A percentile compares a stretch with the other conserved stretches of the same genome.
Evolutionary conservation across 2,888 invertebrate genomes (phyloP).

Genomic region (Maniola hyperantus): DNA sequence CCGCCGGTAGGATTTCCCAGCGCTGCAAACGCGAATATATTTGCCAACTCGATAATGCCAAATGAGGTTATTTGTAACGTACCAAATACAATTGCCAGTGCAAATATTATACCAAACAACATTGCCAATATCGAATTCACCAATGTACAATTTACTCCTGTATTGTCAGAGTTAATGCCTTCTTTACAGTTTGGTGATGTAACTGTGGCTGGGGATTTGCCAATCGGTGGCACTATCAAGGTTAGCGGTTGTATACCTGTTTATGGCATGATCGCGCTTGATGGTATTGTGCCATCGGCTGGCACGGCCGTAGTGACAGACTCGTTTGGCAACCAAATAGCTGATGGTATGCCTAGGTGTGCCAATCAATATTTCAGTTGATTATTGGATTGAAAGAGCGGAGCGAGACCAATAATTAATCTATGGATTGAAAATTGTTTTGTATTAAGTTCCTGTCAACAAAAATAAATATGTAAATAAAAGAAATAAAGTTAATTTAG

Average conservation of each 20-base stretch:
- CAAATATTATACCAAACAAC: slow-evolving; percentile 30
- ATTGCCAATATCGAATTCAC: slow-evolving; percentile 37
- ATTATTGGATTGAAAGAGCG: background rate
- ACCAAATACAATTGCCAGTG: slow-evolving; percentile 27
- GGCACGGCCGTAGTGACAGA: slow-evolving; percentile 58
- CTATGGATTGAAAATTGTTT: too few species aligned
- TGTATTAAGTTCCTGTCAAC: background rate
- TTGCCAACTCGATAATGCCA: slow-evolving; percentile 17
- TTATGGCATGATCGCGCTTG: slow-evolving; percentile 63
- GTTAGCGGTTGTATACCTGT: slow-evolving; percentile 68
- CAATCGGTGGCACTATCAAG: slow-evolving; percentile 64
- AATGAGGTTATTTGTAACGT: slow-evolving; percentile 31
- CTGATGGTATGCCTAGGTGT: slow-evolving; percentile 44
- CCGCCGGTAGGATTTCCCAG: slow-evolving; percentile 16
- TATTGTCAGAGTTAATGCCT: slow-evolving; percentile 63
- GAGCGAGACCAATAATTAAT: too few species aligned
- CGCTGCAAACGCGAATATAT: slow-evolving; percentile 13
- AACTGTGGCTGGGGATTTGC: slow-evolving; percentile 60
- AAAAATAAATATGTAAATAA: background rate
- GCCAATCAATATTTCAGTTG: slow-evolving; percentile 40
- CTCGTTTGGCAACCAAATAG: slow-evolving; percentile 50
- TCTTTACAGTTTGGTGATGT: slow-evolving; percentile 64
- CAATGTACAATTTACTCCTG: slow-evolving; percentile 53
- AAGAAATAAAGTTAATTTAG: background rate
- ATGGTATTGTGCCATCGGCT: slow-evolving; percentile 61